A percentile compares a stretch with the other conserved stretches of the same genome.
These are phyloP conservation scores for Ondatra zibethicus DNA, from an alignment of 2,113 vertebrate genomes.

Conservation along the genomic window DNA sequence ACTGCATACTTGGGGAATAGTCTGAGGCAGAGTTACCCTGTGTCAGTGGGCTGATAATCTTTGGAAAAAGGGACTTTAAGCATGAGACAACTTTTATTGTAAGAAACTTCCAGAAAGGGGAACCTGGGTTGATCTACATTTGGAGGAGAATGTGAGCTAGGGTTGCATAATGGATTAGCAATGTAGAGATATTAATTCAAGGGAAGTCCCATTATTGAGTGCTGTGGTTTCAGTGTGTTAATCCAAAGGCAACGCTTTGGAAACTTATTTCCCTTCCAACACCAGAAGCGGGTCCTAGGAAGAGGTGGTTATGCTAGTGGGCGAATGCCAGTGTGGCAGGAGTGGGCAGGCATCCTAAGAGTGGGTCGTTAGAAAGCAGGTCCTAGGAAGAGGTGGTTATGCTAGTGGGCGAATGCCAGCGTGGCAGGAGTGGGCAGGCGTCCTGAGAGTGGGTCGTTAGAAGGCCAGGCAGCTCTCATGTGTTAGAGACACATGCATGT, in stretches of 20 bases:
- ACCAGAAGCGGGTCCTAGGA: background rate
- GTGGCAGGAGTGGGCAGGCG: background rate
- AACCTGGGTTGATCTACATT: background rate
- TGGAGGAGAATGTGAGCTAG: background rate
- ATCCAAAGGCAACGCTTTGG: background rate
- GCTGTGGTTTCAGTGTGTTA: background rate
- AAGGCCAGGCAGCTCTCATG: too few species aligned
- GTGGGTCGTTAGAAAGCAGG: too few species aligned
- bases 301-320: background rate
- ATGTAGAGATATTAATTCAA: background rate
- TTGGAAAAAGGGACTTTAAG: background rate
- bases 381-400: too few species aligned
- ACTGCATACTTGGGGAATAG: background rate
- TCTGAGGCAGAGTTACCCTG: background rate
- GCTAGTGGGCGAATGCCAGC: background rate
- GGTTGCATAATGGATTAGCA: background rate
- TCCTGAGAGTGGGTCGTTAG: background rate
- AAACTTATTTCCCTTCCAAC: too few species aligned
- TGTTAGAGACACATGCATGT: too few species aligned
- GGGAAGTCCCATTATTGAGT: background rate
- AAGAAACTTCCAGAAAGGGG: background rate
- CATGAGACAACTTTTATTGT: background rate
- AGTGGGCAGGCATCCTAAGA: background rate
- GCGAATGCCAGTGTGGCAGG: background rate
- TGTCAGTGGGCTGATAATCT: background rate